A percentile compares a stretch with the other conserved stretches of the same genome.
Conservation (phyloP, 1,140 invertebrate genomes). For the Caerostris darwini region DNA sequence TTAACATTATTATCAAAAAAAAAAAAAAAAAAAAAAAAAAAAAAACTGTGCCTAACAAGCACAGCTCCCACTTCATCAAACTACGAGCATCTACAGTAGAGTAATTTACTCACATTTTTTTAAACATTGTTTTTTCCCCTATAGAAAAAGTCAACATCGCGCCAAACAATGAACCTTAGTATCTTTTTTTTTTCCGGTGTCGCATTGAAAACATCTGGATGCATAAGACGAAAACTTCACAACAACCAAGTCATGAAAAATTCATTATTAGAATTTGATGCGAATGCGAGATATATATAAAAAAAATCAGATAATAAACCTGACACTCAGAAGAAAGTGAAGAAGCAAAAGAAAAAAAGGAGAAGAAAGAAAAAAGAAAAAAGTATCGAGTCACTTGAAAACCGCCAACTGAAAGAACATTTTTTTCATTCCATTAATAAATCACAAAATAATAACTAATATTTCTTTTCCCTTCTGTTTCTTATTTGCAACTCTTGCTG, state of each 20-base stretch:
- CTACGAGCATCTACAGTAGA: not conserved
- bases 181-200: not conserved
- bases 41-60: not conserved
- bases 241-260: constrained; percentile 7
- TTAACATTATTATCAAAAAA: not conserved
- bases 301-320: not conserved
- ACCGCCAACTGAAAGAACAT: not conserved
- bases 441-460: constrained; percentile 60
- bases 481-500: constrained; percentile 34
- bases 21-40: not conserved
- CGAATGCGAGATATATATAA: not conserved
- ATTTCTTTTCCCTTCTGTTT: constrained; percentile 4
- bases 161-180: not conserved
- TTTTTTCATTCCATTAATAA: constrained; percentile 45
- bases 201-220: constrained; percentile 30
- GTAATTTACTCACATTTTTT: not conserved
- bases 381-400: not conserved
- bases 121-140: not conserved
- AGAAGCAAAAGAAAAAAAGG: not conserved
- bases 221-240: not conserved
- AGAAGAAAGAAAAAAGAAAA: too few species aligned
- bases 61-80: not conserved
- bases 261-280: constrained; percentile 34
- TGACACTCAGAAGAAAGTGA: not conserved
- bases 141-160: not conserved